Evolutionary conservation across 2,113 vertebrate genomes (phyloP).

Genomic region (Patagioenas fasciata): DNA sequence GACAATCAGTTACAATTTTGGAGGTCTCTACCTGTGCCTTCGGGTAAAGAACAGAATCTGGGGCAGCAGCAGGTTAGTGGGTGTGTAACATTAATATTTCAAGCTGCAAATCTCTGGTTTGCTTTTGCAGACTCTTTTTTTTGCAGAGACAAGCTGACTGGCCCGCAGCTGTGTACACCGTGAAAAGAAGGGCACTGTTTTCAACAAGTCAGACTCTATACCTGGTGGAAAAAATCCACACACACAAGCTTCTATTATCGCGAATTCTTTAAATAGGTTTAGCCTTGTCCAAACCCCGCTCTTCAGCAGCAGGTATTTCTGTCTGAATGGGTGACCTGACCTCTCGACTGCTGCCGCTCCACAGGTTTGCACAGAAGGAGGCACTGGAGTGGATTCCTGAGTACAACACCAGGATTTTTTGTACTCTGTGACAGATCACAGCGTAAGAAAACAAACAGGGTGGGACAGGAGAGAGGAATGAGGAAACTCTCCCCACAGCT

Average conservation of each 20-base stretch:
- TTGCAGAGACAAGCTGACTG: background rate
- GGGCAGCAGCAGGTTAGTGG: background rate
- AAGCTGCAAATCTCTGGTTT: background rate
- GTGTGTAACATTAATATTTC: background rate
- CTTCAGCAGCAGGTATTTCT: background rate
- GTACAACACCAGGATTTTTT: background rate
- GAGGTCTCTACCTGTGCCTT: background rate
- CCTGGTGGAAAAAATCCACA: background rate
- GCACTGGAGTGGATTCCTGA: background rate
- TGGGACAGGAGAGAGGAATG: background rate
- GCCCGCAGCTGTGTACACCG: fast-evolving
- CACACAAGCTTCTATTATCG: background rate
- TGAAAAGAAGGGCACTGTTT: background rate
- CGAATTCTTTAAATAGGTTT: background rate
- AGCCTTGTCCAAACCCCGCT: background rate
- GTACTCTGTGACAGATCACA: background rate
- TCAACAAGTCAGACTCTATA: background rate
- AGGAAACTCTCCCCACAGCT: conserved; percentile 1
- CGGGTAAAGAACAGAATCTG: background rate
- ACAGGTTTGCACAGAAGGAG: background rate
- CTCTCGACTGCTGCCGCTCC: background rate
- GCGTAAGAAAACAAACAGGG: background rate
- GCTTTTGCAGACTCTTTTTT: background rate
- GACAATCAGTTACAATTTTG: background rate
- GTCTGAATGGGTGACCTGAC: background rate